Evolutionary conservation across 2,888 invertebrate species (phyloP).

Genomic region (Arenicola marina): DNA sequence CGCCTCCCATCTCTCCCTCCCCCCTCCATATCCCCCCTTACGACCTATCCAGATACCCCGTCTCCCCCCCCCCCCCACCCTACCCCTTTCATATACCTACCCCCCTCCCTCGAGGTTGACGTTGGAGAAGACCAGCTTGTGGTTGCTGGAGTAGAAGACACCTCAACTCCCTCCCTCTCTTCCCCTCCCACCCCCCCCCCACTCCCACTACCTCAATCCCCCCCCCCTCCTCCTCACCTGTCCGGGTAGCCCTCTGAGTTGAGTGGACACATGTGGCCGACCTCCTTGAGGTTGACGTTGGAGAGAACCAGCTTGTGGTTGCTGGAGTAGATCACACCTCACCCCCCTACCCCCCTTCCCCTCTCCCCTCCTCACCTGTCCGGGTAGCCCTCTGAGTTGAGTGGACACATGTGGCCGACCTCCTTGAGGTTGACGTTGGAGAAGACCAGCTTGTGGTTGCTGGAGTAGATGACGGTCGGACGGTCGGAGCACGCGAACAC

Average conservation of each 20-base stretch:
- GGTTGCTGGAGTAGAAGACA: conserved; percentile 98
- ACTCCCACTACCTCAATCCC: no score
- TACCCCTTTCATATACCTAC: conserved; percentile 76
- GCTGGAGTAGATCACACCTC: conserved; percentile 98
- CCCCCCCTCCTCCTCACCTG: conserved; percentile 69
- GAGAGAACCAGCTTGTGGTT: conserved; percentile 97
- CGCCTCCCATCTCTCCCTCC: no score
- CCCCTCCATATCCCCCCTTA: no score
- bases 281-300: conserved; percentile 76
- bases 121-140: conserved; percentile 97
- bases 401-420: conserved; percentile 94
- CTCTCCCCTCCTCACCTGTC: conserved; percentile 75
- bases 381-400: conserved; percentile 93
- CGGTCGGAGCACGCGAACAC: conserved; percentile 99
- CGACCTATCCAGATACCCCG: no score
- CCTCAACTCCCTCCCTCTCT: no score
- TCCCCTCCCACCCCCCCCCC: no score
- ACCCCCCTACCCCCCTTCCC: no score
- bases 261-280: conserved; percentile 96
- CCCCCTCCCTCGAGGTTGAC: conserved; percentile 77
- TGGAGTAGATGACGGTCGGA: conserved; percentile 97
- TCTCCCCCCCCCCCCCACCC: no score
- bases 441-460: conserved; percentile 97
- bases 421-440: conserved; percentile 82
- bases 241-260: conserved; percentile 95